Base-by-base conservation (phyloP, 2,113 vertebrate species). In the Scalopus aquaticus region DNA sequence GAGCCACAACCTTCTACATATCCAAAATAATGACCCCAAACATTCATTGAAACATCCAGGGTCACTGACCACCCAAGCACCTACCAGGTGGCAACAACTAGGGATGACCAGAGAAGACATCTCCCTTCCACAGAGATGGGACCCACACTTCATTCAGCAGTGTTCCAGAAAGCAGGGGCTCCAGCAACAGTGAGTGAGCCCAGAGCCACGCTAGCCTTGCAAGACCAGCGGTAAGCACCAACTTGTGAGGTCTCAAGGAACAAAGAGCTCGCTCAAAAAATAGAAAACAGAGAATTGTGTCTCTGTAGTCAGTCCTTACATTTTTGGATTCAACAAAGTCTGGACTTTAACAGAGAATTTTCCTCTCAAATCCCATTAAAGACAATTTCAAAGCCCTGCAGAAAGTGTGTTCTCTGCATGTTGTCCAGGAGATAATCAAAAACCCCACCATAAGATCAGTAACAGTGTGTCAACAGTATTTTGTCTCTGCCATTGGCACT, bases 1-100 rank as follows among this genome's bases (percentile, higher is more conserved):
- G 76, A 95, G 73, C 16, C 46, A 84, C 26, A 65, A 22, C 3
- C 24, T 62, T 22, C 44, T 60, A 46, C n/a, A 22, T 73, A 49
- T 91, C 58, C 24, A 74, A 93, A 85, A 93, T 2, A 42, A n/a
- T 20, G 22, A 79, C n/a, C 17, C 44, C 9, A 89, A 42, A 82
- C 49, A 62, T 62, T 64, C 19, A 1, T 51, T 51, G 37, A 35
- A 7, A 15, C 58, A 60, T 20, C 28, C 67, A 67, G 15, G 74
- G n/a, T 74, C 58, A 78, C 56, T 83, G 79, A 93, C 28, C 2
- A 15, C 39, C 32, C 28, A 6, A 6, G 35, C 2, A 39, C 9
- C 28, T 4, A 2, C 28, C 60, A 77, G 56, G 64, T 83, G 26
- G 79, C 64, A 54, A 44, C 1, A 35, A 8, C 19, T 19, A 8